Evolutionary conservation across 2,888 invertebrate genomes (phyloP).

Genomic region (Uropetala carovei): DNA sequence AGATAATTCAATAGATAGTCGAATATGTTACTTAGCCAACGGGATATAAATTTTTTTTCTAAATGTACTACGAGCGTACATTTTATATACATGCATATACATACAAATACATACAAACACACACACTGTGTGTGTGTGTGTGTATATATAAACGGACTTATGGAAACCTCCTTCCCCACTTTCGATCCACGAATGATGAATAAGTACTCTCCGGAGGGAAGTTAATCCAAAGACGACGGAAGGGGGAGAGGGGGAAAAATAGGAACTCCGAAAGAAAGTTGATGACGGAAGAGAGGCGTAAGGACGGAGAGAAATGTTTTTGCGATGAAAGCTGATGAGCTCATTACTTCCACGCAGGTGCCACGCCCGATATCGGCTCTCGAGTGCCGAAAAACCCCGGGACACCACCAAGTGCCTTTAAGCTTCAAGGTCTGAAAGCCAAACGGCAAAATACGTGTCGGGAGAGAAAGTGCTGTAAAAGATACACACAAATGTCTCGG

Average conservation of each 20-base stretch:
- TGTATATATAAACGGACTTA: too few relatives aligned
- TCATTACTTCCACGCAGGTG: conserved; percentile 59
- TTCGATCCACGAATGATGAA: not conserved
- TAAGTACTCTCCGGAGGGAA: not conserved
- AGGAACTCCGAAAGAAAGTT: not conserved
- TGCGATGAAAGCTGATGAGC: conserved; percentile 55
- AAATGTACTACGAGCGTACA: too few relatives aligned
- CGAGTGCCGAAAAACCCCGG: not conserved
- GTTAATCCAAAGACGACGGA: not conserved
- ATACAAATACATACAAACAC: too few relatives aligned
- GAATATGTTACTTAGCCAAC: too few relatives aligned
- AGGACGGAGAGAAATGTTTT: conserved; percentile 53
- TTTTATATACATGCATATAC: too few relatives aligned
- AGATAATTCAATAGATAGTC: too few relatives aligned
- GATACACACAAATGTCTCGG: not conserved
- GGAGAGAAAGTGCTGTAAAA: not conserved
- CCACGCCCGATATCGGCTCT: conserved; percentile 50
- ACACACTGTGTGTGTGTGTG: too few relatives aligned
- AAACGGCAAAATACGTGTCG: not conserved
- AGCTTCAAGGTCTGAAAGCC: conserved; percentile 48
- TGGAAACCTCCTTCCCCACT: not conserved
- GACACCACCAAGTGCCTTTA: not conserved
- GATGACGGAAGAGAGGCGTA: not conserved
- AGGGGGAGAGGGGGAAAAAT: not conserved
- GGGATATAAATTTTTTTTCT: too few relatives aligned